Evolutionary conservation across 2,888 invertebrate genomes (phyloP).

Genomic region (Drosophila prostipennis): DNA sequence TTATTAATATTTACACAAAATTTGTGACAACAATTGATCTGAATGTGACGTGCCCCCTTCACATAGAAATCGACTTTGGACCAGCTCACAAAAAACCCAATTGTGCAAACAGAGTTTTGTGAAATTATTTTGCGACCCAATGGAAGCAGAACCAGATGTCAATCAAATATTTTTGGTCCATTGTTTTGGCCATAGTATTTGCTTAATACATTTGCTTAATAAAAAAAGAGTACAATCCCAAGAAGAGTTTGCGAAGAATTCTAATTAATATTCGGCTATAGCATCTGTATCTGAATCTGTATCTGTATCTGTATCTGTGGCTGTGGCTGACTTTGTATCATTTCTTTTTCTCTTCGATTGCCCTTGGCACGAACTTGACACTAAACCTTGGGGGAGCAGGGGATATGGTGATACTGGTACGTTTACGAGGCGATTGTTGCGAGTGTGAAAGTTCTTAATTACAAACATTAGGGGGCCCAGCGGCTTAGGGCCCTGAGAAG

Average conservation of each 20-base stretch:
- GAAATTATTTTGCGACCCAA: conserved; percentile 49
- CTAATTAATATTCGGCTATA: conserved; percentile 62
- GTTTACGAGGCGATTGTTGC: conserved; percentile 82
- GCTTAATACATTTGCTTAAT: conserved; percentile 12
- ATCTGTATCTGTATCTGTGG: conserved; percentile 12
- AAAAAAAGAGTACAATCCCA: background rate
- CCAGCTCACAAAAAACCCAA: conserved; percentile 47
- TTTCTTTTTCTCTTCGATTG: conserved; percentile 17
- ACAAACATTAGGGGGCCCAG: conserved; percentile 82
- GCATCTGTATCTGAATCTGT: conserved; percentile 9
- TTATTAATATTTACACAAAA: conserved; percentile 33
- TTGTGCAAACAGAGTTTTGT: conserved; percentile 62
- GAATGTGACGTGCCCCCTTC: conserved; percentile 44
- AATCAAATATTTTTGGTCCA: conserved; percentile 20
- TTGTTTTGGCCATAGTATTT: conserved; percentile 23
- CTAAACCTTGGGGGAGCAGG: conserved; percentile 54
- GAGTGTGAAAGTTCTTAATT: conserved; percentile 84
- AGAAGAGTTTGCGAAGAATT: conserved; percentile 40
- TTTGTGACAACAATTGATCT: conserved; percentile 44
- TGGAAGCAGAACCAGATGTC: conserved; percentile 39
- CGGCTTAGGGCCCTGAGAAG: conserved; percentile 71
- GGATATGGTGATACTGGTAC: conserved; percentile 47
- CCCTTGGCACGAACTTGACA: conserved; percentile 76
- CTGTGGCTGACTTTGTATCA: conserved; percentile 11
- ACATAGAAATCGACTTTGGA: conserved; percentile 24